Evolutionary conservation across 30 jellyfish, hydroid and myxozoan genomes (phyloP).

Genomic region (Aurelia aurita): DNA sequence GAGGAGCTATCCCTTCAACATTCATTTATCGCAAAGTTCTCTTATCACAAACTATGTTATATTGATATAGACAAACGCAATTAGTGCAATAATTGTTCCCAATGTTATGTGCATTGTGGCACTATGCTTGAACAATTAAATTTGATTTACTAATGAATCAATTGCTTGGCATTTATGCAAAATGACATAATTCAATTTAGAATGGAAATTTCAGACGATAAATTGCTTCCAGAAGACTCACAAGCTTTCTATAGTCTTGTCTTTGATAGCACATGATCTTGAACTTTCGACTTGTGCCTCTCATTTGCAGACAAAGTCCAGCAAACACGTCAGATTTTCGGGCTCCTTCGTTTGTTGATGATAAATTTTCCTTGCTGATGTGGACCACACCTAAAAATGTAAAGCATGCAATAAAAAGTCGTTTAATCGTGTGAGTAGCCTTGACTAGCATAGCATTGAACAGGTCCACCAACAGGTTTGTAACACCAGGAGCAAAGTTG

Average conservation of each 20-base stretch:
- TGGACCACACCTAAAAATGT: constrained; percentile 11
- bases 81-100: too few relatives aligned
- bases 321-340: not conserved
- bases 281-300: not conserved
- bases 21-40: too few relatives aligned
- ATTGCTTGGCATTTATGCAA: too few relatives aligned
- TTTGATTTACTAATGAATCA: too few relatives aligned
- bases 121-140: too few relatives aligned
- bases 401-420: not conserved
- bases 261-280: constrained; percentile 23
- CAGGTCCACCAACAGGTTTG: not conserved
- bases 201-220: constrained; percentile 16
- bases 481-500: not conserved
- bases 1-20: too few relatives aligned
- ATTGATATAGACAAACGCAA: too few relatives aligned
- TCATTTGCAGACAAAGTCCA: constrained; percentile 3
- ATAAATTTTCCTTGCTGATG: not conserved
- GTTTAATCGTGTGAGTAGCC: not conserved
- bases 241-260: constrained; percentile 10
- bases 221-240: constrained; percentile 26
- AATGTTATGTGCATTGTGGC: too few relatives aligned
- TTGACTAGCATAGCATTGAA: not conserved
- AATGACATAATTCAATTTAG: not conserved
- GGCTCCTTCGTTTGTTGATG: not conserved
- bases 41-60: too few relatives aligned